Percentiles rank a stretch among this genome's conserved stretches.
phyloP scores from a whole-genome alignment of 2,888 invertebrate genomes.

The Xestia ashworthii region DNA sequence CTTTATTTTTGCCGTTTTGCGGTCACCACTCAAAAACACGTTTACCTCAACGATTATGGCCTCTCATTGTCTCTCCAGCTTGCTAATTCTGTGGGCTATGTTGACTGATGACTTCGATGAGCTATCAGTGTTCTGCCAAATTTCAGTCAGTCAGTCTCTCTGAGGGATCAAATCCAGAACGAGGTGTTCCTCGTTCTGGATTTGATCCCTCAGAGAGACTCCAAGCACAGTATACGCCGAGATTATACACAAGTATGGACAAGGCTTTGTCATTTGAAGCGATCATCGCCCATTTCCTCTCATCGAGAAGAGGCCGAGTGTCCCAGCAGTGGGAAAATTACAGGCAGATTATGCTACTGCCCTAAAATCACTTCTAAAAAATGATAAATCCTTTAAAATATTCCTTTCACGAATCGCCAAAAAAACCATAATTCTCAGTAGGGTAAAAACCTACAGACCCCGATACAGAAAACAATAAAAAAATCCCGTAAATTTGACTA shows the following conservation, averaged over 20 bases:
- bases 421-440: conserved; percentile 32
- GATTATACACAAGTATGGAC: neutral
- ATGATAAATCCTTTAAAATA: conserved; percentile 1
- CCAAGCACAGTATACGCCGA: neutral
- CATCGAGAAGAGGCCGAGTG: too few species aligned
- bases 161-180: too few species aligned
- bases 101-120: neutral
- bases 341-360: too few species aligned
- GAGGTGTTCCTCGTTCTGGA: neutral
- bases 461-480: conserved; percentile 52
- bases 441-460: conserved; percentile 58
- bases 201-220: neutral
- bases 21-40: neutral
- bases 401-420: conserved; percentile 33
- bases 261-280: neutral
- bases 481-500: conserved; percentile 66
- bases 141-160: too few species aligned
- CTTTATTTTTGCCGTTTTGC: neutral
- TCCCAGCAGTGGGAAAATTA: too few species aligned
- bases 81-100: neutral
- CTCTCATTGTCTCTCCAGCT: neutral
- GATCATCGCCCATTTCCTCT: neutral
- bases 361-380: conserved; percentile 8
- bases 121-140: too few species aligned
- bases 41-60: neutral